phyloP scores from a whole-genome alignment of 2,888 invertebrate genomes.

The Hirtodrosophila alboralis region DNA sequence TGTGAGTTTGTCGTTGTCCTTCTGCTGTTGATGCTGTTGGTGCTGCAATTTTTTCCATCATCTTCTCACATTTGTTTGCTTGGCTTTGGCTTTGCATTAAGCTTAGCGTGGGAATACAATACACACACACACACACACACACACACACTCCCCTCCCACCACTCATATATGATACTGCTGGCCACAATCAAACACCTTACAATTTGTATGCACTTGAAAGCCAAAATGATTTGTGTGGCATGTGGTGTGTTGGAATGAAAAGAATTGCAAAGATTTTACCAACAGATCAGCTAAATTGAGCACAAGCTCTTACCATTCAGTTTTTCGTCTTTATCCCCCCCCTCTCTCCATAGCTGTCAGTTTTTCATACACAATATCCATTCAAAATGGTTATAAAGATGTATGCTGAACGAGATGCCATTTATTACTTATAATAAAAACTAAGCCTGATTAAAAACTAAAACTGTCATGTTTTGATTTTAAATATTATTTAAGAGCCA shows the following conservation, averaged over 20 bases:
- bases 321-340: neutral
- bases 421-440: no score
- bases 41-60: slow-evolving; percentile 6
- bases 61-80: slow-evolving; percentile 40
- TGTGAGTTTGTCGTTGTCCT: slow-evolving; percentile 13
- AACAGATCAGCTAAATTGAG: slow-evolving; percentile 38
- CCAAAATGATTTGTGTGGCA: slow-evolving; percentile 48
- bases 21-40: slow-evolving; percentile 10
- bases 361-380: no score
- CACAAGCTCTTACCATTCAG: neutral
- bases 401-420: no score
- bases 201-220: slow-evolving; percentile 40
- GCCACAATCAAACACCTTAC: slow-evolving; percentile 21
- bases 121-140: no score
- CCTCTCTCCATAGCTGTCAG: no score
- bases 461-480: no score
- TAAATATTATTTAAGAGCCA: no score
- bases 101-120: slow-evolving; percentile 6
- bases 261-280: slow-evolving; percentile 16
- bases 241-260: slow-evolving; percentile 13
- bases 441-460: no score
- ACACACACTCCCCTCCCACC: slow-evolving; percentile 3
- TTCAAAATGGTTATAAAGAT: no score
- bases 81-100: slow-evolving; percentile 24
- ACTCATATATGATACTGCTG: neutral